Percentiles rank a stretch among this genome's conserved stretches.
Evolutionary conservation across 2,113 vertebrate species (phyloP).

Genomic region (pig (Sus scrofa)): DNA sequence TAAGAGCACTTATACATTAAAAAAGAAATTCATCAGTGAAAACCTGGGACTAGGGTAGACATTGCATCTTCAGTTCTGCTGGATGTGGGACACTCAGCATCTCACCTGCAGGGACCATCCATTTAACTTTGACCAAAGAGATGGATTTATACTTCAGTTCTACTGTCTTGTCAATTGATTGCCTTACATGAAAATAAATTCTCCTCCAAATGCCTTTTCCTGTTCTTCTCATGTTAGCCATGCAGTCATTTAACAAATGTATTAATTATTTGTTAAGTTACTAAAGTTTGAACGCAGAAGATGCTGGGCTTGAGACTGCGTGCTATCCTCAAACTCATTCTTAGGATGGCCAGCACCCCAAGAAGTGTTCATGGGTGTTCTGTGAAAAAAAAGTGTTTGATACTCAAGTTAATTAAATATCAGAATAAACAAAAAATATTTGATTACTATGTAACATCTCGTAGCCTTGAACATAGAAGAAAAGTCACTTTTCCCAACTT

Average conservation of each 20-base stretch:
- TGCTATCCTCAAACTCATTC: neutral
- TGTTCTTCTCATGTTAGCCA: neutral
- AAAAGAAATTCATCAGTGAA: neutral
- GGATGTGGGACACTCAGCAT: neutral
- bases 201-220: neutral
- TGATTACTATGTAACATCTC: neutral
- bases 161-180: neutral
- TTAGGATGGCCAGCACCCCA: neutral
- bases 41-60: neutral
- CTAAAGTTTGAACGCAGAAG: constrained; percentile 11
- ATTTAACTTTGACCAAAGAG: neutral
- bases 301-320: neutral
- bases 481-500: neutral
- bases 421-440: constrained; percentile 6
- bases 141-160: neutral
- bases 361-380: neutral
- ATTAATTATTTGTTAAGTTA: neutral
- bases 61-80: neutral
- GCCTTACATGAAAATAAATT: constrained; percentile 13
- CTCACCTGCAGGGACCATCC: neutral
- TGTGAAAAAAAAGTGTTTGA: neutral
- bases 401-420: constrained; percentile 26
- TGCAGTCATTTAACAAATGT: neutral
- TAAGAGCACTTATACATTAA: neutral
- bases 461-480: neutral